These are phyloP conservation scores for Heterohyrax brucei DNA, from an alignment of 2,797 vertebrate species.

Conservation along the genomic window DNA sequence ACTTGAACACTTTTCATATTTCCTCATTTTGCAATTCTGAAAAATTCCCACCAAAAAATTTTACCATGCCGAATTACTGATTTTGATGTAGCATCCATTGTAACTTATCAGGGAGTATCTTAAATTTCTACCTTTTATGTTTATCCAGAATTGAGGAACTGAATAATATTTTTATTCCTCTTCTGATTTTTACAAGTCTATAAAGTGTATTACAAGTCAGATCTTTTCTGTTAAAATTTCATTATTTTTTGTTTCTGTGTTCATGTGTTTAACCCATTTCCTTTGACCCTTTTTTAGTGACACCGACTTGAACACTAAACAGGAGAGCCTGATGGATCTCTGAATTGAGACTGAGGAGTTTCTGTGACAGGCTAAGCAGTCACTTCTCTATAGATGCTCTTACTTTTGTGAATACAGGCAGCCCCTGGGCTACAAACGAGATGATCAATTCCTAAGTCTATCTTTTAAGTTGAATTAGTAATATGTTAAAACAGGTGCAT, in stretches of 20 bases:
- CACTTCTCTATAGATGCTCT: neutral
- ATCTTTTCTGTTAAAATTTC: neutral
- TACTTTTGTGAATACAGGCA: neutral
- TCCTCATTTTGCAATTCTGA: neutral
- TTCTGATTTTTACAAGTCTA: neutral
- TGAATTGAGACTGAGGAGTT: neutral
- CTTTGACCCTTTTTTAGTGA: neutral
- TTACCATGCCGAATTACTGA: neutral
- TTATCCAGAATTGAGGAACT: neutral
- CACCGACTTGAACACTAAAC: neutral
- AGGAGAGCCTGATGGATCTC: neutral
- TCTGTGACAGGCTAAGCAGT: neutral
- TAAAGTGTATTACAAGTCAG: neutral
- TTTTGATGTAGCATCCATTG: conserved; percentile 2
- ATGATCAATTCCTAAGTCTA: too few species aligned
- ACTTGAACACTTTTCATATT: neutral
- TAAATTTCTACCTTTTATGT: neutral
- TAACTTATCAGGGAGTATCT: neutral
- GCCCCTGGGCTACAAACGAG: too few species aligned
- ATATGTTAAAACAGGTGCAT: too few species aligned
- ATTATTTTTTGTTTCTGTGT: neutral
- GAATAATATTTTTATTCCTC: neutral
- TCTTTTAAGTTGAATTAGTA: too few species aligned
- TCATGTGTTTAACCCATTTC: neutral
- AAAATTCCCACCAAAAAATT: neutral